phyloP scores from a whole-genome alignment of 2,113 vertebrate species.

The Tor tambroides region DNA sequence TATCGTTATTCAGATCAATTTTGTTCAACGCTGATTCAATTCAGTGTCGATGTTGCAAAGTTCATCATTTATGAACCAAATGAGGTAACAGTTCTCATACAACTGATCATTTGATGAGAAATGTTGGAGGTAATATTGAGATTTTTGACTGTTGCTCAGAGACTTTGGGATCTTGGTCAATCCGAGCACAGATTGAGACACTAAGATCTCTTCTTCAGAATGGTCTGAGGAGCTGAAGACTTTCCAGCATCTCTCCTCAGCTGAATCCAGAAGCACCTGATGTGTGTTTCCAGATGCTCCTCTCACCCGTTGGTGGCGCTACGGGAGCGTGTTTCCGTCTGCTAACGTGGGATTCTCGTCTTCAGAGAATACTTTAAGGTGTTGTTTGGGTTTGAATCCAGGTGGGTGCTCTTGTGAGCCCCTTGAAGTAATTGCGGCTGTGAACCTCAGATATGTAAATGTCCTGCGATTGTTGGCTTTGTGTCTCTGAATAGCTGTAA shows the following conservation, averaged over 20 bases:
- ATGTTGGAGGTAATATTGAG: too few relatives aligned
- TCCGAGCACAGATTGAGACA: not conserved
- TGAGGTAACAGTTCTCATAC: too few relatives aligned
- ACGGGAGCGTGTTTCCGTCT: slow-evolving; percentile 33
- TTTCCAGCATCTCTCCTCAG: not conserved
- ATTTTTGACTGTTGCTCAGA: not conserved
- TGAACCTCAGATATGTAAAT: slow-evolving; percentile 69
- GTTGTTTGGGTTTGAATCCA: slow-evolving; percentile 65
- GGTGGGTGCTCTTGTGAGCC: slow-evolving; percentile 71
- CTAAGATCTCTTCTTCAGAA: too few relatives aligned
- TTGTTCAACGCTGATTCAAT: too few relatives aligned
- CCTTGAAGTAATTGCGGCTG: slow-evolving; percentile 71
- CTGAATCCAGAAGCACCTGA: not conserved
- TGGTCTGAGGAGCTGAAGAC: not conserved
- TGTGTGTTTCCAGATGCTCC: not conserved
- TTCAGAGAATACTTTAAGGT: slow-evolving; percentile 61
- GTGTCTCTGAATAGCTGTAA: slow-evolving; percentile 56
- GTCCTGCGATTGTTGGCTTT: slow-evolving; percentile 56
- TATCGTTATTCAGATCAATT: too few relatives aligned
- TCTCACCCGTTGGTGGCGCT: slow-evolving; percentile 49
- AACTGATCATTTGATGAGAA: too few relatives aligned
- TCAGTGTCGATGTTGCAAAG: too few relatives aligned
- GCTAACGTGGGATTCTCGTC: slow-evolving; percentile 5
- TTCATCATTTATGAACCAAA: too few relatives aligned
- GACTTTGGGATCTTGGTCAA: not conserved